Evolutionary conservation across 2,797 vertebrate species (phyloP).

Genomic region (Gymnocypris eckloni): DNA sequence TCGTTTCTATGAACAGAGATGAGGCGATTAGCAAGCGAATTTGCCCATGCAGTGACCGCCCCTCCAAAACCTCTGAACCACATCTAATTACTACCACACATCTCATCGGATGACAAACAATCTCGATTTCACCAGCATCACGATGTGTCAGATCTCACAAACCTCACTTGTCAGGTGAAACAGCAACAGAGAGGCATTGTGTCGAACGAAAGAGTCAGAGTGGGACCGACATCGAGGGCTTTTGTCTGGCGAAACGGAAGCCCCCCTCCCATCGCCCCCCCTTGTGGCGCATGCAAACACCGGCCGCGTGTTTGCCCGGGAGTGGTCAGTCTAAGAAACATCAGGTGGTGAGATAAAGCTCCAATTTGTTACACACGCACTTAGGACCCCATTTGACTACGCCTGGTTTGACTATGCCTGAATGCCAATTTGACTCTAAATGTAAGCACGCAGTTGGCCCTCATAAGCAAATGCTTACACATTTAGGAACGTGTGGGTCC

Average conservation of each 20-base stretch:
- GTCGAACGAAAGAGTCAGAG: slow-evolving; percentile 18
- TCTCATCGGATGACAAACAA: slow-evolving; percentile 60
- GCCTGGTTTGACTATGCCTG: slow-evolving; percentile 66
- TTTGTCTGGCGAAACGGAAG: slow-evolving; percentile 68
- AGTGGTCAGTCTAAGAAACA: slow-evolving; percentile 76
- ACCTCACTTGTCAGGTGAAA: slow-evolving; percentile 28
- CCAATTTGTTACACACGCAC: slow-evolving; percentile 80
- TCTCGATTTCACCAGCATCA: slow-evolving; percentile 51
- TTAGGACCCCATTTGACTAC: slow-evolving; percentile 71
- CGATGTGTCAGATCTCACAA: slow-evolving; percentile 40
- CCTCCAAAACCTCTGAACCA: slow-evolving; percentile 59
- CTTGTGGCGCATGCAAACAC: slow-evolving; percentile 76
- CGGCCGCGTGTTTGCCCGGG: slow-evolving; percentile 78
- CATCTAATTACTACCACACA: slow-evolving; percentile 62
- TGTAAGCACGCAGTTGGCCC: slow-evolving; percentile 81
- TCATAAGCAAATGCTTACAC: slow-evolving; percentile 78
- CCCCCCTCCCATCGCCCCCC: slow-evolving; percentile 59
- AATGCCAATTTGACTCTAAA: slow-evolving; percentile 83
- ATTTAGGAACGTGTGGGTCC: slow-evolving; percentile 59
- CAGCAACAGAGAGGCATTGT: slow-evolving; percentile 32
- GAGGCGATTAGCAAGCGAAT: slow-evolving; percentile 55
- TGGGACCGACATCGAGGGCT: slow-evolving; percentile 6
- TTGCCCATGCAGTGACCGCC: slow-evolving; percentile 25
- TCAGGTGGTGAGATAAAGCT: slow-evolving; percentile 76
- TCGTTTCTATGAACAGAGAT: slow-evolving; percentile 66